Evolutionary conservation across 2,797 vertebrate species (phyloP).

Genomic region (Sparidentex hasta): DNA sequence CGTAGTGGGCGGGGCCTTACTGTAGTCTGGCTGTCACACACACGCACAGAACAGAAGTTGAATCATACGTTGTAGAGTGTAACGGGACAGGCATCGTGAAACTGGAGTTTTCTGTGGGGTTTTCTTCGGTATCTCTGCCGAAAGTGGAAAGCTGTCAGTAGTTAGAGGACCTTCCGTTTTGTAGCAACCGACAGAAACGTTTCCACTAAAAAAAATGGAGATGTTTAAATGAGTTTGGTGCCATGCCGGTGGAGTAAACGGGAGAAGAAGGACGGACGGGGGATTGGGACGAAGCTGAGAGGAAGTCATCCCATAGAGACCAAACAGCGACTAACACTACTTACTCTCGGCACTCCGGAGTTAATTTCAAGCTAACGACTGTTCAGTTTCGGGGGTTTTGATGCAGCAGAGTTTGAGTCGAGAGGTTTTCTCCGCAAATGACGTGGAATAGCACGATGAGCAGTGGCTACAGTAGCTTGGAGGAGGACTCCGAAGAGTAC

Average conservation of each 20-base stretch:
- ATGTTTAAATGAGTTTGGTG: conserved; percentile 27
- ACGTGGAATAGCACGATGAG: conserved; percentile 97
- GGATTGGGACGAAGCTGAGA: conserved; percentile 24
- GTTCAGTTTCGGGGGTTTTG: conserved; percentile 32
- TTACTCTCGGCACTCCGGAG: neutral
- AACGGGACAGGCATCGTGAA: neutral
- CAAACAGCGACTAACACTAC: neutral
- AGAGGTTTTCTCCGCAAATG: conserved; percentile 82
- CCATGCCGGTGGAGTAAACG: conserved; percentile 43
- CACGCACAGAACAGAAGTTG: neutral
- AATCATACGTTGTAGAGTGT: conserved; percentile 20
- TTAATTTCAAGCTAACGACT: neutral
- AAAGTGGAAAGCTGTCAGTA: neutral
- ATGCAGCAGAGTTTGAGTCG: conserved; percentile 68
- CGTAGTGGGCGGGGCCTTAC: conserved; percentile 63
- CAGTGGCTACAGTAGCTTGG: conserved; percentile 98
- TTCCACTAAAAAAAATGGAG: conserved; percentile 6
- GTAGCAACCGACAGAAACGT: neutral
- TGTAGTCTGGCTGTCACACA: conserved; percentile 63
- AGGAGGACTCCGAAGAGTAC: conserved; percentile 96
- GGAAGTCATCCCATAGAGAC: conserved; percentile 27
- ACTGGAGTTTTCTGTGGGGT: neutral
- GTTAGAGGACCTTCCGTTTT: rapidly evolving
- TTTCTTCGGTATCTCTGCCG: neutral
- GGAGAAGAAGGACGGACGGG: conserved; percentile 35